Evolutionary conservation across 2,888 invertebrate genomes (phyloP).

Genomic region (Leucoptera coffeella): DNA sequence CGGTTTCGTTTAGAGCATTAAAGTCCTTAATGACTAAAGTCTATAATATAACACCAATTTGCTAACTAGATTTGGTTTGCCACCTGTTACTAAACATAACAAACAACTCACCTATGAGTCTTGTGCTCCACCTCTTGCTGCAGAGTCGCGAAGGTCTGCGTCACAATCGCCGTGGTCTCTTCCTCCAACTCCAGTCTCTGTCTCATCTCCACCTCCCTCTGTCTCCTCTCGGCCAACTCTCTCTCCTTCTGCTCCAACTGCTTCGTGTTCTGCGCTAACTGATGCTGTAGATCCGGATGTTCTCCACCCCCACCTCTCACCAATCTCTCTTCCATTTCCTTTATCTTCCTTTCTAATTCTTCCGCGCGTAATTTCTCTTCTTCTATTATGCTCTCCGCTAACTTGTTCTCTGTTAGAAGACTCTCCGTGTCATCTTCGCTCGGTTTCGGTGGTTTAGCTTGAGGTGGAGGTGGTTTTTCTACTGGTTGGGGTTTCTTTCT

Average conservation of each 20-base stretch:
- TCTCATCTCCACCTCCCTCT: conserved; percentile 87
- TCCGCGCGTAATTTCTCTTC: conserved; percentile 68
- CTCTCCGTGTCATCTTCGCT: conserved; percentile 32
- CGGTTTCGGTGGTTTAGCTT: no score
- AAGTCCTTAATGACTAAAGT: no score
- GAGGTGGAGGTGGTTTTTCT: no score
- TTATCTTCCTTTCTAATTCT: conserved; percentile 71
- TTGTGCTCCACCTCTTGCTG: conserved; percentile 97
- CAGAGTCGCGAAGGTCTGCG: conserved; percentile 83
- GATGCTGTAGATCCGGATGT: no score
- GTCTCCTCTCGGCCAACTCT: conserved; percentile 87
- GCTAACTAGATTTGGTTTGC: no score
- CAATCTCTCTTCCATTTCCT: conserved; percentile 87
- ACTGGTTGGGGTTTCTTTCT: conserved; percentile 15
- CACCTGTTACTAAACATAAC: no score
- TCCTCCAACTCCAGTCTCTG: conserved; percentile 92
- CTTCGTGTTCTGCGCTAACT: no score
- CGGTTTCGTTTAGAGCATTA: no score
- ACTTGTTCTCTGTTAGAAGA: conserved; percentile 39
- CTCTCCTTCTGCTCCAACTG: conserved; percentile 72
- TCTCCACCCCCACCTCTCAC: conserved; percentile 65
- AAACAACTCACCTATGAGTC: conserved; percentile 54
- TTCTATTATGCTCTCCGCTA: conserved; percentile 48
- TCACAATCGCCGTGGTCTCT: conserved; percentile 83
- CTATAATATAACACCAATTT: no score